These are phyloP conservation scores for Seriola quinqueradiata DNA, from an alignment of 2,113 vertebrate species.

Conservation along the genomic window DNA sequence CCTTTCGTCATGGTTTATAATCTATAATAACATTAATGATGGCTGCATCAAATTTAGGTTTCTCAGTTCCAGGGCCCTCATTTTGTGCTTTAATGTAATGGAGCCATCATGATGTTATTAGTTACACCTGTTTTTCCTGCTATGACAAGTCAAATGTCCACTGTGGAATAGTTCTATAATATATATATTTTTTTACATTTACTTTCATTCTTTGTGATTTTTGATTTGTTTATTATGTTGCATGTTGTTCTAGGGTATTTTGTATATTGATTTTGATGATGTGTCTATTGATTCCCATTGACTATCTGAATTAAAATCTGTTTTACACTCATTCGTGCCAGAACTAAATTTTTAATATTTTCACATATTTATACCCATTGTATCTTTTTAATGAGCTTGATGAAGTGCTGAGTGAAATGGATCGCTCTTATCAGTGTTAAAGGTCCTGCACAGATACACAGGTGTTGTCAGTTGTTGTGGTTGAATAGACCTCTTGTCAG, in stretches of 20 bases:
- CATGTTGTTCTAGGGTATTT: neutral
- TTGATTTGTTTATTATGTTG: neutral
- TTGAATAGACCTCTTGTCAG: neutral
- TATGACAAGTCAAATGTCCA: neutral
- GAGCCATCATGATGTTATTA: constrained; percentile 4
- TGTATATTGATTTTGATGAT: neutral
- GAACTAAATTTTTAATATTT: neutral
- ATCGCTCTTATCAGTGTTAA: neutral
- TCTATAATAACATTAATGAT: constrained; percentile 10
- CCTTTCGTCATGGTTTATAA: neutral
- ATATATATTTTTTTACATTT: neutral
- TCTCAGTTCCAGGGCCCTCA: neutral
- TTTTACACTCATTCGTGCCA: neutral
- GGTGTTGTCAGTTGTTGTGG: constrained; percentile 1
- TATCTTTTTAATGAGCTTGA: constrained; percentile 18
- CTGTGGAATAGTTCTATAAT: neutral
- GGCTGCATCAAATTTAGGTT: neutral
- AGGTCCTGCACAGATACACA: neutral
- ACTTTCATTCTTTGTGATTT: neutral
- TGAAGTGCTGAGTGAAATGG: neutral
- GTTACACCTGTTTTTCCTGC: neutral
- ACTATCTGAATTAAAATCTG: neutral
- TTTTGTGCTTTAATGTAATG: neutral
- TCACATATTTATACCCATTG: neutral
- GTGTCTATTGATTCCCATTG: neutral